Conservation (phyloP, 2,888 invertebrate genomes). For the Drosophila quasianomalipes region DNA sequence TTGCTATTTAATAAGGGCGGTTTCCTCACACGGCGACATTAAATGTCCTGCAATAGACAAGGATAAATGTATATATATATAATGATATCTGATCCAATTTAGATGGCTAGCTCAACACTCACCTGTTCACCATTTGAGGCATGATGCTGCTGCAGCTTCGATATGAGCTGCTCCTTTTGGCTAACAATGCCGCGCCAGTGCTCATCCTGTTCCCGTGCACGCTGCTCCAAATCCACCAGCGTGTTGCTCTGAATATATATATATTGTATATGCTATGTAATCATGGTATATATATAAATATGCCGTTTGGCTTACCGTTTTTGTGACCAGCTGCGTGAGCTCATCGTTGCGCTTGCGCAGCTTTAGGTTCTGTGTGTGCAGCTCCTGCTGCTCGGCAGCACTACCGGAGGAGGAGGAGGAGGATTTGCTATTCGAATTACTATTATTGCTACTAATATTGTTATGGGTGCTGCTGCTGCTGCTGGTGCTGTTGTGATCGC, state of each 20-base stretch:
- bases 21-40: slow-evolving; percentile 73
- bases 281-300: background rate
- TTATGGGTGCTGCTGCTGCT: slow-evolving; percentile 72
- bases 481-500: slow-evolving; percentile 63
- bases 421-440: slow-evolving; percentile 78
- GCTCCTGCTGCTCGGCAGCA: slow-evolving; percentile 80
- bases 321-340: slow-evolving; percentile 91
- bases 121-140: slow-evolving; percentile 84
- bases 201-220: slow-evolving; percentile 84
- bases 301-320: slow-evolving; percentile 89
- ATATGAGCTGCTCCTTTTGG: slow-evolving; percentile 84
- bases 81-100: background rate
- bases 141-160: slow-evolving; percentile 82
- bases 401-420: slow-evolving; percentile 30
- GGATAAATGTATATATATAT: background rate
- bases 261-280: background rate
- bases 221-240: slow-evolving; percentile 83
- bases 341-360: slow-evolving; percentile 89
- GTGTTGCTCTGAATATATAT: slow-evolving; percentile 80
- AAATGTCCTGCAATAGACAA: slow-evolving; percentile 81
- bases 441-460: slow-evolving; percentile 82
- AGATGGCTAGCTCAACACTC: slow-evolving; percentile 8
- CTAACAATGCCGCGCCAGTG: slow-evolving; percentile 84
- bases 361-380: slow-evolving; percentile 88
- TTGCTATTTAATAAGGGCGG: slow-evolving; percentile 33